Conservation (phyloP, 2,113 vertebrate species). For the Bothrops jararaca region DNA sequence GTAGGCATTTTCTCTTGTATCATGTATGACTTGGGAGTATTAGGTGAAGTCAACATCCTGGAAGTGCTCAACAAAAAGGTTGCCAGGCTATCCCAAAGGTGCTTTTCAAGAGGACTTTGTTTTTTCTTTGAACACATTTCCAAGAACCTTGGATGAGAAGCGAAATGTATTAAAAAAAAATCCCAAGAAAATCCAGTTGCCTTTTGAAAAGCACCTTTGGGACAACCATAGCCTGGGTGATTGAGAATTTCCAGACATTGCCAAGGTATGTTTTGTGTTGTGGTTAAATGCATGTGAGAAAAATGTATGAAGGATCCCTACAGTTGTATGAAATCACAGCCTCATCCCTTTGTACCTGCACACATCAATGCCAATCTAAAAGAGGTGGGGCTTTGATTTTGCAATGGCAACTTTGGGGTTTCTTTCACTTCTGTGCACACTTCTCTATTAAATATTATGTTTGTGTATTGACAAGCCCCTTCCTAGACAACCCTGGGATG, state of each 20-base stretch:
- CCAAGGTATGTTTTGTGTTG: not conserved
- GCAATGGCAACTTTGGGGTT: not conserved
- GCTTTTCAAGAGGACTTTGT: not conserved
- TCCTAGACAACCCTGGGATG: not conserved
- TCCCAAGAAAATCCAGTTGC: not conserved
- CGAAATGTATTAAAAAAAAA: not conserved
- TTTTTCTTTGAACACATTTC: not conserved
- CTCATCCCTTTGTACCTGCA: not conserved
- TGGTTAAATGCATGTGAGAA: not conserved
- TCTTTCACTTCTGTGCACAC: too few relatives aligned
- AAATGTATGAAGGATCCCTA: not conserved
- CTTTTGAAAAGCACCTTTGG: not conserved
- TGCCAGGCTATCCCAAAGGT: not conserved
- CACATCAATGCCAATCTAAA: not conserved
- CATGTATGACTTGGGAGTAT: not conserved
- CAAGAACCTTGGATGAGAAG: not conserved
- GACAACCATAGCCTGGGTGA: not conserved
- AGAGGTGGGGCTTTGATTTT: not conserved
- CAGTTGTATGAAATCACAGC: not conserved
- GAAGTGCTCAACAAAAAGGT: not conserved
- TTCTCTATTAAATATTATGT: not conserved
- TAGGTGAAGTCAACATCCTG: not conserved
- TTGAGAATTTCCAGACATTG: not conserved
- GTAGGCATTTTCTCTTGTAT: not conserved
- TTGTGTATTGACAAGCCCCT: not conserved